Evolutionary conservation across 1,140 invertebrate species (phyloP).

Genomic region (Polypedilum vanderplanki): DNA sequence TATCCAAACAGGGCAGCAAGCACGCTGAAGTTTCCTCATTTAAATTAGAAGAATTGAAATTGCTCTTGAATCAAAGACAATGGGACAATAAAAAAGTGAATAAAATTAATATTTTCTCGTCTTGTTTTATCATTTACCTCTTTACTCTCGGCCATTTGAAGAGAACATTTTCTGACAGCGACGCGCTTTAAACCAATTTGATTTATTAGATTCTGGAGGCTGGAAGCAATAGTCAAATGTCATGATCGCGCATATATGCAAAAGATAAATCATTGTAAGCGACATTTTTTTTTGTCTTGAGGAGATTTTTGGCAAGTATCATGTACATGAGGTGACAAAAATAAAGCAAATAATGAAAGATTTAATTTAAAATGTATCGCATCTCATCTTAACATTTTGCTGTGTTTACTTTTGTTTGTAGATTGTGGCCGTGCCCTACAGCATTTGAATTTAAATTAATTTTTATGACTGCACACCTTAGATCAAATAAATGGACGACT

Average conservation of each 20-base stretch:
- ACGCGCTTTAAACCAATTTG: background rate
- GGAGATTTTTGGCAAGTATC: too few species aligned
- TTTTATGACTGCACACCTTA: background rate
- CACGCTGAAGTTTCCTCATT: background rate
- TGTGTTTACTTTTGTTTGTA: too few species aligned
- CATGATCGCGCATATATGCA: too few species aligned
- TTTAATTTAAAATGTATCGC: slow-evolving; percentile 1
- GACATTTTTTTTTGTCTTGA: too few species aligned
- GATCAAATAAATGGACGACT: too few species aligned
- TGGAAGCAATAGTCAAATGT: background rate
- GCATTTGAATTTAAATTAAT: background rate
- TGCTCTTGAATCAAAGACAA: background rate
- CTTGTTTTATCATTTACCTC: background rate
- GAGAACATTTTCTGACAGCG: background rate
- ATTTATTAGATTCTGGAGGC: background rate
- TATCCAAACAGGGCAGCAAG: background rate
- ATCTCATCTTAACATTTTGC: background rate
- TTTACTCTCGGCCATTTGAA: background rate
- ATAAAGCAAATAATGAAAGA: background rate
- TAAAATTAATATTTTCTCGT: background rate
- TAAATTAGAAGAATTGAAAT: slow-evolving; percentile 8
- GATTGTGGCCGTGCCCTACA: too few species aligned
- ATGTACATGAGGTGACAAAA: background rate
- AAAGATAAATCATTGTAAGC: too few species aligned
- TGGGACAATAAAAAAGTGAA: slow-evolving; percentile 5